phyloP scores from a whole-genome alignment of 1,140 invertebrate species.

The Formica selysi region DNA sequence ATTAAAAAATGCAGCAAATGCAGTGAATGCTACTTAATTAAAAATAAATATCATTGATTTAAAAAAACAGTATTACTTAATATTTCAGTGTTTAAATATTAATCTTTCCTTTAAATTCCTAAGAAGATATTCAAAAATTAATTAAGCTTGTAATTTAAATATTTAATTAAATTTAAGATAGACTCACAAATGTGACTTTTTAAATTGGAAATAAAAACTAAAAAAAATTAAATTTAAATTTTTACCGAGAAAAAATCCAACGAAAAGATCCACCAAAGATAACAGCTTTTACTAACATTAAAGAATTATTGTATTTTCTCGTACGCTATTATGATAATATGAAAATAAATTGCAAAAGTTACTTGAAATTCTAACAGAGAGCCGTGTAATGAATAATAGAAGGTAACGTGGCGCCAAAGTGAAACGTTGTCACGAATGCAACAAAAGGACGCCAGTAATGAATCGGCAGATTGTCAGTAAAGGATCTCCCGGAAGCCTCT shows the following conservation, averaged over 20 bases:
- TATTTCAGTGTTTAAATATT: neutral
- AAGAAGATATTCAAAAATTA: neutral
- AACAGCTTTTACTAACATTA: neutral
- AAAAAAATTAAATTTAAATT: neutral
- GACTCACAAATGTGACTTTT: neutral
- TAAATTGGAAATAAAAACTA: neutral
- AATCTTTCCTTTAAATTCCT: neutral
- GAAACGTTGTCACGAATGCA: constrained; percentile 10
- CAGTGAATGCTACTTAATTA: neutral
- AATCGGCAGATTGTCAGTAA: constrained; percentile 37
- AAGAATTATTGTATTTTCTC: neutral
- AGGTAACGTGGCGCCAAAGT: constrained; percentile 6
- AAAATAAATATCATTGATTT: neutral
- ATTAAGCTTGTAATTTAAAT: neutral
- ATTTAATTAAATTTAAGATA: neutral
- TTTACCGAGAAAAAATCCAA: neutral
- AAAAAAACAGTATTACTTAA: neutral
- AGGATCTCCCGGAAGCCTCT: neutral
- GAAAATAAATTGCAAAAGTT: neutral
- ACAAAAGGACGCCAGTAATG: constrained; percentile 56
- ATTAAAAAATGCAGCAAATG: neutral
- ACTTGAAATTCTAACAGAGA: constrained; percentile 30
- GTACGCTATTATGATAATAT: neutral
- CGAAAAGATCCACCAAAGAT: neutral
- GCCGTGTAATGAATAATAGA: constrained; percentile 2